Evolutionary conservation across 2,888 invertebrate genomes (phyloP), one percentile per base, ranked within the genome.

Genomic region (Capitulum mitella): DNA sequence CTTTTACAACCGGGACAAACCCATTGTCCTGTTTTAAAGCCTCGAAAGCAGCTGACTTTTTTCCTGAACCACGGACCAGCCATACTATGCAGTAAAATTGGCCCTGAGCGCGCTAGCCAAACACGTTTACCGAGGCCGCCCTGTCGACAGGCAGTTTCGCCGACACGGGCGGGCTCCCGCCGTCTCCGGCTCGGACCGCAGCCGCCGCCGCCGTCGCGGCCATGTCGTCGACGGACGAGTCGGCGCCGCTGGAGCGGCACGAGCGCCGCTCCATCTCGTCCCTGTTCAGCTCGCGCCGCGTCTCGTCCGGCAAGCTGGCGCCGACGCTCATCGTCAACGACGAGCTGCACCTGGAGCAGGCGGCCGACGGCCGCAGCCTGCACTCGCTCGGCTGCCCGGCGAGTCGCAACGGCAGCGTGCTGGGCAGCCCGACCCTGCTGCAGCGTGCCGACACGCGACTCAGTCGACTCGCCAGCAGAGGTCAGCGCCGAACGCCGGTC

Each of bases 311-410:
- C 46, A n/a, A 32, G n/a, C 43, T 46, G 75, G 29, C 46, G n/a
- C 75, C 75, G 75, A 75, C 75, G n/a, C 75, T 75, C 75, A 32
- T 75, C 75, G 75, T 75, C 29, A 46, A 46, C 75, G 75, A 75
- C 46, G 75, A 75, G 75, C 70, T 70, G 37, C 70, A 70, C 8
- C 26, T 29, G 37, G 70, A 70, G 37, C 29, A n/a, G 70, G 12
- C 34, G 61, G 64, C 16, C 32, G 70, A 70, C 70, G 37, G 37
- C 8, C 70, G 70, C 37, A 37, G 70, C 26, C 70, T 37, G 26
- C 37, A 70, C 70, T 70, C 70, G 70, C 32, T 70, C 37, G 70
- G 37, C 37, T 70, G 70, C n/a, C 26, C 6, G 54, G 54, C 54
- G 22, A 70, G 70, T 22, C 34, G 70, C 5, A 70, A 70, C 70